Conservation (phyloP, 2,113 vertebrate genomes). For the Ciconia stormi region DNA sequence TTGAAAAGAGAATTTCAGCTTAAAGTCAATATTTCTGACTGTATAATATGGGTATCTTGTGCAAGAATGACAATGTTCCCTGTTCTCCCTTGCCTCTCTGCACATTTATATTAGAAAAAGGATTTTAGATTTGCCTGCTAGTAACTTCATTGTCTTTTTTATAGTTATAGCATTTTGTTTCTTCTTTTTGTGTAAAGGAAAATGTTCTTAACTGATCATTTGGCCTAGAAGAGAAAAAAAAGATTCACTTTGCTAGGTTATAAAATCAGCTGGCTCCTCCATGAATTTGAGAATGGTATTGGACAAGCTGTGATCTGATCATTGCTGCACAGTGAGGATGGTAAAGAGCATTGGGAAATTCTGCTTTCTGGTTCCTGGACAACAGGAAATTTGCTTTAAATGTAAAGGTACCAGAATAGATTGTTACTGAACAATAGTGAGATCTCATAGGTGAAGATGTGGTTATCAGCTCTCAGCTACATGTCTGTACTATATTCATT, state of each 20-base stretch:
- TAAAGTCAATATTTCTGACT: background rate
- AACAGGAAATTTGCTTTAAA: background rate
- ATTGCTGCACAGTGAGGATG: background rate
- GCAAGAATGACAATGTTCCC: background rate
- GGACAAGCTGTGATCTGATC: background rate
- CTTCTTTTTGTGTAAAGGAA: background rate
- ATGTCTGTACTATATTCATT: background rate
- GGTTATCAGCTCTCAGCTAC: background rate
- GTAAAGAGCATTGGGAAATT: background rate
- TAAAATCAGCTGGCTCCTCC: background rate
- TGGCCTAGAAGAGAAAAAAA: background rate
- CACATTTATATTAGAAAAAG: background rate
- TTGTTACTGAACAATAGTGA: background rate
- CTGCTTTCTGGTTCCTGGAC: background rate
- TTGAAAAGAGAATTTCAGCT: background rate
- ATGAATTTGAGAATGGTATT: background rate
- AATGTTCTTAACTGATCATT: background rate
- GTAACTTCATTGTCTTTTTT: background rate
- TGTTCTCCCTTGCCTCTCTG: background rate
- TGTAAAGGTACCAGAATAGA: background rate
- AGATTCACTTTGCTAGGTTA: background rate
- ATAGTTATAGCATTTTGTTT: background rate
- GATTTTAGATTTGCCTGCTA: background rate
- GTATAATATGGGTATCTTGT: background rate
- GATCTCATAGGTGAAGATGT: background rate